Evolutionary conservation across 2,797 vertebrate genomes (phyloP), one percentile per base, ranked within the genome.

Genomic region (Darevskia mixta): DNA sequence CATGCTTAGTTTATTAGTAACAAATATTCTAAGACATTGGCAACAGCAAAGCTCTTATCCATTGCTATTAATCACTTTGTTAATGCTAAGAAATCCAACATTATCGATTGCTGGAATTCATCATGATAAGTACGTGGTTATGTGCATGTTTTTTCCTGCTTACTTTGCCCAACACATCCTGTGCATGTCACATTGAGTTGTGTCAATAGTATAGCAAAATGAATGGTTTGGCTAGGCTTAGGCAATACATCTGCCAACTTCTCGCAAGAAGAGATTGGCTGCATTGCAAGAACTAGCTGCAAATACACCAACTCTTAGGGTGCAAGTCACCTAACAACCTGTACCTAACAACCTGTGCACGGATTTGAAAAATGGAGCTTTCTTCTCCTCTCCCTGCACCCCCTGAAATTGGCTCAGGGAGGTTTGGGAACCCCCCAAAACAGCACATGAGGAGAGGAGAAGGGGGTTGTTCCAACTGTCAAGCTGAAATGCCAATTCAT

Each of bases 51-150:
- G 23, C 45, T 72, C 67, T 71, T 72, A 80, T 23, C 58, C 43
- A 25, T 58, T 55, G 25, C 49, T 72, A 72, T 80, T 61, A 80
- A 86, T 80, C 78, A 86, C 27, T 85, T 66, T 43, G 17, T 64
- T 77, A 64, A 85, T 79, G 67, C 67, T 58, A 55, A 41, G 45
- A 72, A 71, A 73, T 86, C 32, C 61, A 79, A 49, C 64, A 38
- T 86, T 86, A 32, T 75, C 18, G 67, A 66, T 41, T 89, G 90
- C 82, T 86, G 83, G 90, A 79, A 90, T 85, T 94, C 49, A 79
- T 72, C 85, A 87, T 69, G 1, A 0, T 80, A 55, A 3, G 43
- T 75, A 92, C 78, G 85, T 91, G 85, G 90, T 90, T 81, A 94
- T 92, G 85, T 58, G 77, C 29, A 49, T 90, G 13, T 72, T 45